A percentile compares a stretch with the other conserved stretches of the same genome.
phyloP scores from a whole-genome alignment of 2,113 vertebrate species.

The Empidonax alnorum region DNA sequence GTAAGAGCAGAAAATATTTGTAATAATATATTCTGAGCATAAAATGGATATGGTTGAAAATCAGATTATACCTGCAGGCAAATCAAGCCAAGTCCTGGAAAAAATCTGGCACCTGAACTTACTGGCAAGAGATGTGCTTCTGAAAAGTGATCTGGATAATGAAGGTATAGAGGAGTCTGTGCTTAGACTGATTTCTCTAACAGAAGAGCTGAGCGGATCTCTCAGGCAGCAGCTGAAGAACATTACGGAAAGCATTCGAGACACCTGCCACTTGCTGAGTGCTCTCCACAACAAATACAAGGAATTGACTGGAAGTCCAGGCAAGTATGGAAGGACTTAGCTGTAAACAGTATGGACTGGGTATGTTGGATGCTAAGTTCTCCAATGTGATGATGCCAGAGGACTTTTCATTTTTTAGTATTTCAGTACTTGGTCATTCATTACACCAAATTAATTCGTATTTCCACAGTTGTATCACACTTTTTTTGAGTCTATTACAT shows the following conservation, averaged over 20 bases:
- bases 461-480: background rate
- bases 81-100: constrained; percentile 57
- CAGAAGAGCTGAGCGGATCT: constrained; percentile 52
- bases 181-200: constrained; percentile 34
- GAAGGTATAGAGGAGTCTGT: background rate
- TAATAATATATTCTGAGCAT: background rate
- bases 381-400: background rate
- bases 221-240: constrained; percentile 62
- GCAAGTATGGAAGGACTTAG: constrained; percentile 41
- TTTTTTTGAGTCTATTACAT: background rate
- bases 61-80: background rate
- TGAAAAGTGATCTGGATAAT: constrained; percentile 6
- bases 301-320: constrained; percentile 49
- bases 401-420: background rate
- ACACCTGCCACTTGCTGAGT: constrained; percentile 49
- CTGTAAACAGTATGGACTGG: background rate
- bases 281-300: constrained; percentile 45
- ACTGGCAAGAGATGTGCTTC: background rate
- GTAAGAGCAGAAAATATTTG: background rate
- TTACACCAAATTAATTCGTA: background rate
- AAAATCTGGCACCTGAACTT: constrained; percentile 66
- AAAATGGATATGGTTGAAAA: constrained; percentile 54
- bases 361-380: background rate
- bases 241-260: constrained; percentile 15
- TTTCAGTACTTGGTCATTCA: background rate